A percentile compares a stretch with the other conserved stretches of the same genome.
Conservation (phyloP, 2,888 invertebrate species). For the Tryphoninae sp. region DNA sequence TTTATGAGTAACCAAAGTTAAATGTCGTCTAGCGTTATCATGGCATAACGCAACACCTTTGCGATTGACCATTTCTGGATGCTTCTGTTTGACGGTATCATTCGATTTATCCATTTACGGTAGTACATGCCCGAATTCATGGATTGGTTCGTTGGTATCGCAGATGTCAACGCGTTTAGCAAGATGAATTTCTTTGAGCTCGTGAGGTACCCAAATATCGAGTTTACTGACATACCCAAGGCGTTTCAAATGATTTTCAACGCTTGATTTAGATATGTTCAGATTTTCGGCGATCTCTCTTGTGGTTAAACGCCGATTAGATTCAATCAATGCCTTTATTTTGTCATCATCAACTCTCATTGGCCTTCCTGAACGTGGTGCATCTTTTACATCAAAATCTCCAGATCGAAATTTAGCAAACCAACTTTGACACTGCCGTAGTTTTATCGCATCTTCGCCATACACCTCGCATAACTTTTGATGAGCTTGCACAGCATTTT, state of each 20-base stretch:
- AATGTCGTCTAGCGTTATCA: neutral
- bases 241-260: slow-evolving; percentile 61
- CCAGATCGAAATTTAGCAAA: slow-evolving; percentile 9
- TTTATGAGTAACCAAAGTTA: neutral
- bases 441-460: neutral
- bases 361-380: slow-evolving; percentile 57
- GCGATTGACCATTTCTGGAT: neutral
- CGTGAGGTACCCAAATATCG: slow-evolving; percentile 43
- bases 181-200: slow-evolving; percentile 45
- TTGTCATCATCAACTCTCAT: slow-evolving; percentile 53
- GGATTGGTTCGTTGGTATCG: slow-evolving; percentile 48
- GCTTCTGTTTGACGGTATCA: neutral
- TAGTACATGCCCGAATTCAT: slow-evolving; percentile 12
- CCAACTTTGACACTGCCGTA: slow-evolving; percentile 6
- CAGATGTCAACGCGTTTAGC: slow-evolving; percentile 36
- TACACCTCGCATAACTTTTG: neutral
- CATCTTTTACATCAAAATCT: slow-evolving; percentile 56
- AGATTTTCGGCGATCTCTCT: slow-evolving; percentile 54
- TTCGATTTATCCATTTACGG: neutral
- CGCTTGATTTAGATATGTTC: slow-evolving; percentile 55
- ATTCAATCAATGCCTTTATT: slow-evolving; percentile 57
- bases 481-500: neutral
- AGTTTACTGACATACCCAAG: slow-evolving; percentile 8
- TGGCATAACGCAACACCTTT: neutral
- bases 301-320: slow-evolving; percentile 49